Percentiles rank a stretch among this genome's conserved stretches.
Evolutionary conservation across 92 coral and sea anemone species (phyloP).

Genomic region (Micromussa lordhowensis): DNA sequence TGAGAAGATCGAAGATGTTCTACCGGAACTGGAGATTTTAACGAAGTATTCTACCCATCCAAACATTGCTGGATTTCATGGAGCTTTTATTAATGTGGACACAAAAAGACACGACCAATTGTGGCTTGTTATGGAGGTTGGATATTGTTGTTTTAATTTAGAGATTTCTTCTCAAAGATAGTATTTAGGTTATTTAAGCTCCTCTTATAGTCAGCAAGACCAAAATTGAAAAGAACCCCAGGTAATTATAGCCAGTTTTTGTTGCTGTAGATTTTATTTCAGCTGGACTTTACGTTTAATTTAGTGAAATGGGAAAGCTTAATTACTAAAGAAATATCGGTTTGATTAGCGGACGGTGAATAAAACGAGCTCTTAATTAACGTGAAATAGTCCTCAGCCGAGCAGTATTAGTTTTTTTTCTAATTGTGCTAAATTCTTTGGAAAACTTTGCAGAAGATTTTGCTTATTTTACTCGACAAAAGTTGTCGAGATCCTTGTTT

Average conservation of each 20-base stretch:
- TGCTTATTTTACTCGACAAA: background rate
- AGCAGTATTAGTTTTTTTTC: background rate
- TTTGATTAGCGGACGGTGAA: background rate
- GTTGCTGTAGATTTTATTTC: background rate
- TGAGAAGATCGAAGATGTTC: conserved; percentile 90
- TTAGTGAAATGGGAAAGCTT: background rate
- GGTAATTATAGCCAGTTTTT: background rate
- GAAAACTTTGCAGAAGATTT: background rate
- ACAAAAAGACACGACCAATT: conserved; percentile 85
- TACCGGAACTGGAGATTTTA: conserved; percentile 89
- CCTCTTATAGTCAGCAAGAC: background rate
- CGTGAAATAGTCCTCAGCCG: background rate
- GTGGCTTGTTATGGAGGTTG: conserved; percentile 97
- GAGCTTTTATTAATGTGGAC: conserved; percentile 88
- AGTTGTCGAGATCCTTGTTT: background rate
- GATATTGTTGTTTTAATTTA: background rate
- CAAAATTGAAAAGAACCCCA: background rate
- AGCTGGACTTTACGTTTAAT: background rate
- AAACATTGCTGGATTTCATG: conserved; percentile 88
- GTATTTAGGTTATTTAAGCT: background rate
- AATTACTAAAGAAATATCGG: background rate
- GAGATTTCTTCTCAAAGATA: background rate
- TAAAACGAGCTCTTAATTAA: conserved; percentile 2
- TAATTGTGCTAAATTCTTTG: background rate
- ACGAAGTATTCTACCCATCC: conserved; percentile 91